Conservation (phyloP, 1,140 invertebrate genomes). For the Drosophila repletoides region DNA sequence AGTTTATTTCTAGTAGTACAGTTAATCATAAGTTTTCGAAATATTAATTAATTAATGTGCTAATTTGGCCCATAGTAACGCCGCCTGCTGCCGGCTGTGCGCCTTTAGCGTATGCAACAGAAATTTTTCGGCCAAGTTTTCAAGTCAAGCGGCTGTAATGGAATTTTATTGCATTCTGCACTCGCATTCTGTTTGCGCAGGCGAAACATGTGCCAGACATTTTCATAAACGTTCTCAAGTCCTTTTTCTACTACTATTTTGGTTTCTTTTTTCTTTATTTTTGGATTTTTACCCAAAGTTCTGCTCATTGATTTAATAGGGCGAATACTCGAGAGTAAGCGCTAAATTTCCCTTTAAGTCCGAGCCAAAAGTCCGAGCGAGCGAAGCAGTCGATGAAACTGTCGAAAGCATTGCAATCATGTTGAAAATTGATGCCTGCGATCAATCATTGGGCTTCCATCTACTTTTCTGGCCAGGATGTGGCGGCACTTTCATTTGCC, state of each 20-base stretch:
- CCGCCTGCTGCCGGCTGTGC: conserved; percentile 13
- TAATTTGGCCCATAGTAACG: no score
- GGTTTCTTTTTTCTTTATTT: no score
- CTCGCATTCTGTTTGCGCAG: conserved; percentile 72
- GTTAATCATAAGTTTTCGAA: no score
- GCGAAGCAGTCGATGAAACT: conserved; percentile 33
- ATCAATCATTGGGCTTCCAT: conserved; percentile 65
- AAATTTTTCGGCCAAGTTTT: conserved; percentile 66
- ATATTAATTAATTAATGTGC: no score
- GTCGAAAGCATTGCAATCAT: conserved; percentile 65
- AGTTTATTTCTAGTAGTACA: no score
- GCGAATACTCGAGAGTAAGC: no score
- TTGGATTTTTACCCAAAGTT: no score
- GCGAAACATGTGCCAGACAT: conserved; percentile 76
- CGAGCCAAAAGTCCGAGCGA: conserved; percentile 17
- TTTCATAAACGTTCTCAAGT: conserved; percentile 64
- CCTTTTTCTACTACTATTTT: neutral
- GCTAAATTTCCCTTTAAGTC: conserved; percentile 46
- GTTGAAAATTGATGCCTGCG: conserved; percentile 71
- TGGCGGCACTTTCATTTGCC: conserved; percentile 28
- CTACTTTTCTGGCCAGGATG: conserved; percentile 13
- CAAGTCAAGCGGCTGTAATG: conserved; percentile 71
- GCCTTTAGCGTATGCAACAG: conserved; percentile 34
- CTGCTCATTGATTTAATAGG: conserved; percentile 31
- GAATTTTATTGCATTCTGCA: conserved; percentile 78